A percentile compares a stretch with the other conserved stretches of the same genome.
phyloP scores from a whole-genome alignment of 2,113 vertebrate species.

The Cyphomyrus discorhynchus region DNA sequence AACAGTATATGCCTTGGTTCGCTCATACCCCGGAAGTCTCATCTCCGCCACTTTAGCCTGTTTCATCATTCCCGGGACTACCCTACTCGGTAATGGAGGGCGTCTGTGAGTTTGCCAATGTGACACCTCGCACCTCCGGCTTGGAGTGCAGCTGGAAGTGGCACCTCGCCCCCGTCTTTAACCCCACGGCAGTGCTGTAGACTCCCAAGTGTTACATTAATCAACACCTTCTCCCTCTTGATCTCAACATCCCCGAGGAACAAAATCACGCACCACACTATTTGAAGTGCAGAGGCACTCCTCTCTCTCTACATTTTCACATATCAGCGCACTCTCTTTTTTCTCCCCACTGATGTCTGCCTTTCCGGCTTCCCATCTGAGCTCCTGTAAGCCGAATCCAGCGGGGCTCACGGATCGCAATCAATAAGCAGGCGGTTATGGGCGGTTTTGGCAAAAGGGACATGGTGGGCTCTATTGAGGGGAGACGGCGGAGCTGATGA shows the following conservation, averaged over 20 bases:
- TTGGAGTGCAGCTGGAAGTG: conserved; percentile 35
- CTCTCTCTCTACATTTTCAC: conserved; percentile 5
- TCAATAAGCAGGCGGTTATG: not conserved
- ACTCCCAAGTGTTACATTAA: conserved; percentile 51
- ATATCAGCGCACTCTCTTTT: not conserved
- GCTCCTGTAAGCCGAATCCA: not conserved
- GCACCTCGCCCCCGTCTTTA: conserved; percentile 38
- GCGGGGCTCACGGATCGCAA: not conserved
- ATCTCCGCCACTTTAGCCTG: not conserved
- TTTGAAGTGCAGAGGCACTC: conserved; percentile 22
- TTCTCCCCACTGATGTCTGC: not conserved
- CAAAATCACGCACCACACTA: conserved; percentile 37
- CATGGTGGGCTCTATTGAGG: not conserved
- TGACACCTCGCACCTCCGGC: conserved; percentile 48
- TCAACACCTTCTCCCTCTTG: conserved; percentile 57
- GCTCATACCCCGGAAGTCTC: not conserved
- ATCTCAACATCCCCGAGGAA: conserved; percentile 42
- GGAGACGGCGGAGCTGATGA: not conserved
- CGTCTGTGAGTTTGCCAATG: conserved; percentile 43
- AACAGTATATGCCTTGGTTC: not conserved
- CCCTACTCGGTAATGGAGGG: conserved; percentile 32
- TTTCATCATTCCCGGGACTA: not conserved
- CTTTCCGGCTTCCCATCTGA: not conserved
- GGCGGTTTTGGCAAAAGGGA: not conserved
- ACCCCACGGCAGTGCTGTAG: conserved; percentile 39